phyloP scores from a whole-genome alignment of 2,888 invertebrate genomes.

The Andrena praecox region DNA sequence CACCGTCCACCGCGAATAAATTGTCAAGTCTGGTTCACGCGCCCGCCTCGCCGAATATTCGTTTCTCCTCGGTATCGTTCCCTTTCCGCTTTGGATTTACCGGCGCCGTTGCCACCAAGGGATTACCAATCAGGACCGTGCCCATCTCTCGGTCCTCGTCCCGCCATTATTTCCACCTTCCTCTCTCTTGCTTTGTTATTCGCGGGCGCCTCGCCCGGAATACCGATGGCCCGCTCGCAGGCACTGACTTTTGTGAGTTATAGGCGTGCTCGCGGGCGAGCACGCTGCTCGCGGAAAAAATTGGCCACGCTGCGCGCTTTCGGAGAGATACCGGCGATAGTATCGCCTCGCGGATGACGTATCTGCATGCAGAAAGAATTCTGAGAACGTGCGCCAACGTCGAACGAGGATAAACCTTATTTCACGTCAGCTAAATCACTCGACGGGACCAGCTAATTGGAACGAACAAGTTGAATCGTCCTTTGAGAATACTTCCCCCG shows the following conservation, averaged over 20 bases:
- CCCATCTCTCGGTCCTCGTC: slow-evolving; percentile 46
- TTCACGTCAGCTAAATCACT: neutral
- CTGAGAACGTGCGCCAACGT: neutral
- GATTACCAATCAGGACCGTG: slow-evolving; percentile 71
- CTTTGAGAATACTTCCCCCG: no score
- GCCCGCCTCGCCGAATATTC: slow-evolving; percentile 51
- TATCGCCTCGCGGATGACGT: neutral
- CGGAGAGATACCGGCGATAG: slow-evolving; percentile 1
- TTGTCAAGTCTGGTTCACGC: slow-evolving; percentile 51
- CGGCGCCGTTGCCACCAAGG: slow-evolving; percentile 50
- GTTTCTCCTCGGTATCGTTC: slow-evolving; percentile 45
- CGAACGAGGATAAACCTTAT: neutral
- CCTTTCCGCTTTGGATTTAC: slow-evolving; percentile 61
- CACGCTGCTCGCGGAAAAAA: slow-evolving; percentile 35
- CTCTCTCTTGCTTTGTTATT: slow-evolving; percentile 62
- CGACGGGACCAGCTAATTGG: neutral
- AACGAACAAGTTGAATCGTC: no score
- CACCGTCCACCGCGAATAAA: slow-evolving; percentile 54
- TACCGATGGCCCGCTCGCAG: slow-evolving; percentile 66
- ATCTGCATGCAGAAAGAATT: neutral
- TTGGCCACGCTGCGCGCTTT: neutral
- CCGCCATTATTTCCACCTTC: slow-evolving; percentile 31
- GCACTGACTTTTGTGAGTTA: slow-evolving; percentile 70
- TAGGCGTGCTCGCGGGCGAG: slow-evolving; percentile 50
- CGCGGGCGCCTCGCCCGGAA: slow-evolving; percentile 61